phyloP scores from a whole-genome alignment of 1,140 invertebrate species.

The Eueides isabella region DNA sequence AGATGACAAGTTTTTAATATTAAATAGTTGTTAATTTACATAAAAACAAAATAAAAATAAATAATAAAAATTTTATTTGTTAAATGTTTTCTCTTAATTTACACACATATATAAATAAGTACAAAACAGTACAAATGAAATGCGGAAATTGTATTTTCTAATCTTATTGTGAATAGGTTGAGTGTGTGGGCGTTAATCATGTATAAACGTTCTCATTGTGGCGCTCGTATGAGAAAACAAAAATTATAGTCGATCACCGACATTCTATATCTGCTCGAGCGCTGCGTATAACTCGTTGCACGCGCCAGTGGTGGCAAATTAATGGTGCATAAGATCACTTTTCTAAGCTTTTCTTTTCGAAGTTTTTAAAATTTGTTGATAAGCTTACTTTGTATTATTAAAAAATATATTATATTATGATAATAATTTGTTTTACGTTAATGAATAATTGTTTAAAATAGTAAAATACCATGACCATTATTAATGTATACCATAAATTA shows the following conservation, averaged over 20 bases:
- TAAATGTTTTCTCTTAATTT: too few species aligned
- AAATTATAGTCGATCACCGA: conserved; percentile 80
- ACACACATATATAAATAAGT: neutral
- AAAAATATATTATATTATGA: neutral
- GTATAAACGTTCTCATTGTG: conserved; percentile 52
- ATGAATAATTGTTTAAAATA: neutral
- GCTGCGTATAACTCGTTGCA: conserved; percentile 78
- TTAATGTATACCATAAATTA: too few species aligned
- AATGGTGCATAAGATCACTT: conserved; percentile 52
- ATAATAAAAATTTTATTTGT: too few species aligned
- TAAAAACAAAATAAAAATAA: neutral
- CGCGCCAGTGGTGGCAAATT: conserved; percentile 65
- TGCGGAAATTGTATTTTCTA: conserved; percentile 17
- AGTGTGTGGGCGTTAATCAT: conserved; percentile 34
- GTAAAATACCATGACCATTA: neutral
- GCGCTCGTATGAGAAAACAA: conserved; percentile 68
- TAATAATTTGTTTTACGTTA: neutral
- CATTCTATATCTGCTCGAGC: conserved; percentile 74
- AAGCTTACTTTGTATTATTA: neutral
- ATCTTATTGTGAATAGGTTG: conserved; percentile 17
- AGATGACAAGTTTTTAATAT: too few species aligned
- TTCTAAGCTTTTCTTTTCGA: conserved; percentile 37
- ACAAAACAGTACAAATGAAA: neutral
- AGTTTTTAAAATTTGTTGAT: neutral
- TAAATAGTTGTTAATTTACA: too few species aligned